Base-by-base conservation (phyloP, 2,113 vertebrate species). In the Silurus meridionalis region DNA sequence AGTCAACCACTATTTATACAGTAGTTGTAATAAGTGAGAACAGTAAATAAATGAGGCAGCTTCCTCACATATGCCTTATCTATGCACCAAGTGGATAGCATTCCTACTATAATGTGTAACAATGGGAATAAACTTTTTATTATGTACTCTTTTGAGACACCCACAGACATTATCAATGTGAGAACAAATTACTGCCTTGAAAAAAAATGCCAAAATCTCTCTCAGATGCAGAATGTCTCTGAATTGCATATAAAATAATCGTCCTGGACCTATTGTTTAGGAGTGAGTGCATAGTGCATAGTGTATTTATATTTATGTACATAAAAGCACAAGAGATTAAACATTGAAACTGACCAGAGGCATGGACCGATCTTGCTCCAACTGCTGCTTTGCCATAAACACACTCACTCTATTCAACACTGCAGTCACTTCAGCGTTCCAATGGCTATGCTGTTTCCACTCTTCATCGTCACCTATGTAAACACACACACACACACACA, bases 401-500 rank as follows among this genome's bases (percentile, higher is more conserved):
- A 96, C 93, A 46, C 90, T 87, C 87, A 96, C 74, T 88, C 92
- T 95, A 89, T 95, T 94, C 25, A 97, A 90, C 23, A 93, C 91
- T 1, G 93, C 92, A 75, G 87, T 83, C 48, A 96, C 80, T 90
- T 93, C 92, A 8, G 95, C 80, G 28, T 92, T 82, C 91, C 96
- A 94, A 71, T 89, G 81, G 0, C 89, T 88, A 89, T 97, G 95
- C 90, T 93, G 94, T 64, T 96, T 93, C 94, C 93, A 94, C 89
- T 97, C 97, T 2, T 95, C 92, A 85, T 91, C 94, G 66, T 97
- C 96, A 64, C 88, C 97, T 98, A 0, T 13, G 28, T 2, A 55
- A n/a, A 71, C 85, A 74, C 80, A 81, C 84, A 87, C 58, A 84
- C 50, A 69, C 17, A 80, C 82, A 87, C 58, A 84, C 50, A 69